Percentiles rank a stretch among this genome's conserved stretches.
phyloP scores from a whole-genome alignment of 2,113 vertebrate species.

The Lampris megalopsis region DNA sequence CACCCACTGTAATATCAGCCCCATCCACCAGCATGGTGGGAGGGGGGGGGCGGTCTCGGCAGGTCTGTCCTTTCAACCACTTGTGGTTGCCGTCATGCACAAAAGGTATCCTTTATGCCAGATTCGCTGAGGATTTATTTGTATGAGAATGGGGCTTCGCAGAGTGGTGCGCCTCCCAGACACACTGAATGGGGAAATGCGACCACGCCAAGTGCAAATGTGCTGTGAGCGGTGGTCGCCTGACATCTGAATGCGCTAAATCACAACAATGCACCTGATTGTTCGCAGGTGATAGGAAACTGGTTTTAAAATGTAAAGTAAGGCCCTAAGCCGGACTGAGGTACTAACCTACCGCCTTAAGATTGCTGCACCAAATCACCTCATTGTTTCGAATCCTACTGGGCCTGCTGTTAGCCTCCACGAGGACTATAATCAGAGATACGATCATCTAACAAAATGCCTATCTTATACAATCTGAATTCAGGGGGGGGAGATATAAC shows the following conservation, averaged over 20 bases:
- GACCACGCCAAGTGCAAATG: conserved; percentile 57
- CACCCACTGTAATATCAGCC: not conserved
- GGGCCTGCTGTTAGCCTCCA: not conserved
- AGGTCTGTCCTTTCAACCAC: conserved; percentile 19
- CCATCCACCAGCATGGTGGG: not conserved
- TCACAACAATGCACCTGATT: conserved; percentile 32
- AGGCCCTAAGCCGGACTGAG: not conserved
- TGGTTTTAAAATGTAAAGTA: conserved; percentile 45
- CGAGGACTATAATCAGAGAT: too few relatives aligned
- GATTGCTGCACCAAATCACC: conserved; percentile 2
- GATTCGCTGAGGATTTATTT: not conserved
- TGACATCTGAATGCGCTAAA: conserved; percentile 32
- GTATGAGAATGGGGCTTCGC: not conserved
- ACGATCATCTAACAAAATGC: too few relatives aligned
- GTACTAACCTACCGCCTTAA: not conserved
- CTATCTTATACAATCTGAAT: too few relatives aligned
- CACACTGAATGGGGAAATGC: conserved; percentile 24
- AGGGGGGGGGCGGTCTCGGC: not conserved
- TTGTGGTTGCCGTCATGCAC: not conserved
- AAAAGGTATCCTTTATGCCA: conserved; percentile 1
- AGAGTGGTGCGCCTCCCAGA: too few relatives aligned
- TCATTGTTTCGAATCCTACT: conserved; percentile 6
- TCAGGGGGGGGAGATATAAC: too few relatives aligned
- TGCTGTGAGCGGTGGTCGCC: conserved; percentile 34
- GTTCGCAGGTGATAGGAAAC: conserved; percentile 9